phyloP scores from a whole-genome alignment of 1,140 invertebrate species.

The Zaprionus ghesquierei region DNA sequence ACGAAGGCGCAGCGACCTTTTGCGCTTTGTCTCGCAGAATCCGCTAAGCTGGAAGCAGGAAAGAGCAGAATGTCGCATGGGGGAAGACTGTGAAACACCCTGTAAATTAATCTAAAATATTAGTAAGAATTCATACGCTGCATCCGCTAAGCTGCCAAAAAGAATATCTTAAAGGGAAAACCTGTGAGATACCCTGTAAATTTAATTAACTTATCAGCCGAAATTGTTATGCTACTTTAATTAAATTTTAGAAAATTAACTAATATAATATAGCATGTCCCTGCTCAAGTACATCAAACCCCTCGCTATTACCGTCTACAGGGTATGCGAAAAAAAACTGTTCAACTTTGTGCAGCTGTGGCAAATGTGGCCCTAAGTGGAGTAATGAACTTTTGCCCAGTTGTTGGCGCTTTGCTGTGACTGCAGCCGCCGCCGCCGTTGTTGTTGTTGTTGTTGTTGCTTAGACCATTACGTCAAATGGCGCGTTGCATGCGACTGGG shows the following conservation, averaged over 20 bases:
- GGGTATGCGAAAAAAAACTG: slow-evolving; percentile 14
- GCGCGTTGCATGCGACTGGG: slow-evolving; percentile 41
- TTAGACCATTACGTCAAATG: slow-evolving; percentile 45
- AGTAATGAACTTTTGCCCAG: slow-evolving; percentile 74
- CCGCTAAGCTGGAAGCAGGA: slow-evolving; percentile 12
- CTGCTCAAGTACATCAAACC: neutral
- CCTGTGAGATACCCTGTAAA: too few relatives aligned
- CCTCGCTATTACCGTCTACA: neutral
- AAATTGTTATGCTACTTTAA: too few relatives aligned
- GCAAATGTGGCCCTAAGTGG: slow-evolving; percentile 63
- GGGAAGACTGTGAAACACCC: neutral
- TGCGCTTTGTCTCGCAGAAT: slow-evolving; percentile 29
- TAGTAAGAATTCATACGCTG: neutral
- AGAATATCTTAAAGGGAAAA: too few relatives aligned
- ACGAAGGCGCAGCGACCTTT: slow-evolving; percentile 72
- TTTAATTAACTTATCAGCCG: too few relatives aligned
- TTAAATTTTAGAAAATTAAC: too few relatives aligned
- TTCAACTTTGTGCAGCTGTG: slow-evolving; percentile 71
- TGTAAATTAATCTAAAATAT: neutral
- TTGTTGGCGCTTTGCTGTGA: slow-evolving; percentile 34
- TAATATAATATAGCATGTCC: too few relatives aligned
- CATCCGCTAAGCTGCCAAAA: slow-evolving; percentile 2
- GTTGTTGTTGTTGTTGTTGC: neutral
- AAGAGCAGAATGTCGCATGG: neutral
- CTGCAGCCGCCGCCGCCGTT: slow-evolving; percentile 18